Percentiles rank a stretch among this genome's conserved stretches.
Evolutionary conservation across 35 echinoderm and acorn worm genomes (phyloP).

Genomic region (Chiridota heheva): DNA sequence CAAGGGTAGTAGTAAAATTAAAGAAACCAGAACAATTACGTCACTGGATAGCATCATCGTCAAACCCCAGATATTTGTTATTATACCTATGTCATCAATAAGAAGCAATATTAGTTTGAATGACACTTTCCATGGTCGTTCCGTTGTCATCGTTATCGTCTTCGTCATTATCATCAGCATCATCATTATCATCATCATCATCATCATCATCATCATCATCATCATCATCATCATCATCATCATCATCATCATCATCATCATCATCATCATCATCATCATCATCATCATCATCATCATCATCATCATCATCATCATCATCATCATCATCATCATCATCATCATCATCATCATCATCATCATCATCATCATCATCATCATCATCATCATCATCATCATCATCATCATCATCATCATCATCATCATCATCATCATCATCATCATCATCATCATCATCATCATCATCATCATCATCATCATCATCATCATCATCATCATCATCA

Average conservation of each 20-base stretch:
- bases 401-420: slow-evolving; percentile 7
- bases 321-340: slow-evolving; percentile 7
- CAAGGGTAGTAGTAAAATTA: no score
- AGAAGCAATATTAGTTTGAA: no score
- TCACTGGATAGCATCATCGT: no score
- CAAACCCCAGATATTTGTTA: no score
- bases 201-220: slow-evolving; percentile 7
- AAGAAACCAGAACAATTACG: no score
- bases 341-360: slow-evolving; percentile 8
- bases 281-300: neutral
- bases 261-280: slow-evolving; percentile 6
- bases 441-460: slow-evolving; percentile 7
- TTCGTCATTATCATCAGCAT: no score
- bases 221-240: slow-evolving; percentile 1
- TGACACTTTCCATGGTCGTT: no score
- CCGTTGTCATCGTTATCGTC: no score
- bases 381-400: slow-evolving; percentile 7
- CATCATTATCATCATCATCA: no score
- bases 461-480: slow-evolving; percentile 3
- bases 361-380: slow-evolving; percentile 7
- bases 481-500: neutral
- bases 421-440: slow-evolving; percentile 7
- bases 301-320: neutral
- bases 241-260: slow-evolving; percentile 7
- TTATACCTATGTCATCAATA: no score